These are phyloP conservation scores for Lophura swinhoii DNA, from an alignment of 2,797 vertebrate species.

Conservation along the genomic window DNA sequence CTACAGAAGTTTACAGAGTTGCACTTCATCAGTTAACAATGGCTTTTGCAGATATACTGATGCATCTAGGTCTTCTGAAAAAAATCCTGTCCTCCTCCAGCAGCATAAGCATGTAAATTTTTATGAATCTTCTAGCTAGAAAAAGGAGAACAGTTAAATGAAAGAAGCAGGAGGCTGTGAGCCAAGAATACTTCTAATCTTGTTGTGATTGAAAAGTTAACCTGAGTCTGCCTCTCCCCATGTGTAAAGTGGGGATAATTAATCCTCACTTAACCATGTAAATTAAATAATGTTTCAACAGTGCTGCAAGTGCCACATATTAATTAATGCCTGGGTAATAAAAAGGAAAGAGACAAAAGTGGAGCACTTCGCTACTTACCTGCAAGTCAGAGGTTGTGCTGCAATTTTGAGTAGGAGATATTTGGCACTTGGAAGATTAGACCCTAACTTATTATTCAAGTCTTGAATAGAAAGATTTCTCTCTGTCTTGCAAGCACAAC, in stretches of 20 bases:
- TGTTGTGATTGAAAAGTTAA: slow-evolving; percentile 54
- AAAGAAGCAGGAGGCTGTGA: slow-evolving; percentile 33
- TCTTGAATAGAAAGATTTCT: neutral
- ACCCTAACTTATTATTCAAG: neutral
- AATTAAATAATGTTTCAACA: slow-evolving; percentile 72
- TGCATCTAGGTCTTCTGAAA: neutral
- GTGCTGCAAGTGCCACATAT: slow-evolving; percentile 55
- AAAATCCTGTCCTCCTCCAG: neutral
- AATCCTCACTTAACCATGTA: slow-evolving; percentile 70
- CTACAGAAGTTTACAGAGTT: neutral
- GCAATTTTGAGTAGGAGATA: slow-evolving; percentile 20
- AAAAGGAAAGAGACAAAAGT: slow-evolving; percentile 39
- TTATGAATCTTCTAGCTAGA: neutral
- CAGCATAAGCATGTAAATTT: neutral
- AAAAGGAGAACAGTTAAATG: neutral
- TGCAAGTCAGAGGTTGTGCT: slow-evolving; percentile 11
- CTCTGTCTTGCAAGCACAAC: neutral
- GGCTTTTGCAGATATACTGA: neutral
- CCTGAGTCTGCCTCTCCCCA: slow-evolving; percentile 65
- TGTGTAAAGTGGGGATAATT: slow-evolving; percentile 70
- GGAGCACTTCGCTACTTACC: slow-evolving; percentile 51
- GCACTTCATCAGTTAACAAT: neutral
- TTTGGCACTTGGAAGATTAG: neutral
- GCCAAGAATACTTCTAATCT: slow-evolving; percentile 50
- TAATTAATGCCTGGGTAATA: slow-evolving; percentile 62